Evolutionary conservation across 2,797 vertebrate genomes (phyloP).

Genomic region (Anomalospiza imberbis): DNA sequence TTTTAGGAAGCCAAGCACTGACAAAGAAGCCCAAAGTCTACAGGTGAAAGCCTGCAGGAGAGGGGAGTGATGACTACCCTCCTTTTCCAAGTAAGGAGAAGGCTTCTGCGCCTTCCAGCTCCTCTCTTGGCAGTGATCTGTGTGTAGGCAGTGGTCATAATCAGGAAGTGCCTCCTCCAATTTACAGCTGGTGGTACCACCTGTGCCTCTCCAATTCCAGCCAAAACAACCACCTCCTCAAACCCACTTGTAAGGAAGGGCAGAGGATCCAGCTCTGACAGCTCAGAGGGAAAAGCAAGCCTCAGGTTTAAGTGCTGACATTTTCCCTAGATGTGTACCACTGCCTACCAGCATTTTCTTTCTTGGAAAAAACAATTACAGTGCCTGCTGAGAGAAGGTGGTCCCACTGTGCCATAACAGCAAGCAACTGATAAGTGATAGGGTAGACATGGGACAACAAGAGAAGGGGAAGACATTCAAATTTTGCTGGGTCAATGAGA

Average conservation of each 20-base stretch:
- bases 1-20: background rate
- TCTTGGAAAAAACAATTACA: background rate
- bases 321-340: background rate
- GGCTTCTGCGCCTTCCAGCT: slow-evolving; percentile 25
- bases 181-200: slow-evolving; percentile 69
- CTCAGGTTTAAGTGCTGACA: slow-evolving; percentile 10
- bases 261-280: slow-evolving; percentile 46
- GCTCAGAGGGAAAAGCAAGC: slow-evolving; percentile 16
- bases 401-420: background rate
- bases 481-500: background rate
- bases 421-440: background rate
- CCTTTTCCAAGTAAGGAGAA: slow-evolving; percentile 55
- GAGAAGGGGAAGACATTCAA: background rate
- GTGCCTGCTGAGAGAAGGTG: background rate
- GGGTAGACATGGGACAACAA: background rate
- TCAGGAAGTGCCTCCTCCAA: slow-evolving; percentile 69
- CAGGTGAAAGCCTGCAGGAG: background rate
- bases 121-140: slow-evolving; percentile 51
- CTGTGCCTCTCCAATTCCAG: slow-evolving; percentile 65
- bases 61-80: background rate
- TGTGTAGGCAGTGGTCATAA: slow-evolving; percentile 66
- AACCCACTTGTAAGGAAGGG: slow-evolving; percentile 56
- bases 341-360: background rate
- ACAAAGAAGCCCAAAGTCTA: background rate
- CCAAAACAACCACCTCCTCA: slow-evolving; percentile 67